Evolutionary conservation across 2,113 vertebrate species (phyloP).

Genomic region (Lucifuga dentata): DNA sequence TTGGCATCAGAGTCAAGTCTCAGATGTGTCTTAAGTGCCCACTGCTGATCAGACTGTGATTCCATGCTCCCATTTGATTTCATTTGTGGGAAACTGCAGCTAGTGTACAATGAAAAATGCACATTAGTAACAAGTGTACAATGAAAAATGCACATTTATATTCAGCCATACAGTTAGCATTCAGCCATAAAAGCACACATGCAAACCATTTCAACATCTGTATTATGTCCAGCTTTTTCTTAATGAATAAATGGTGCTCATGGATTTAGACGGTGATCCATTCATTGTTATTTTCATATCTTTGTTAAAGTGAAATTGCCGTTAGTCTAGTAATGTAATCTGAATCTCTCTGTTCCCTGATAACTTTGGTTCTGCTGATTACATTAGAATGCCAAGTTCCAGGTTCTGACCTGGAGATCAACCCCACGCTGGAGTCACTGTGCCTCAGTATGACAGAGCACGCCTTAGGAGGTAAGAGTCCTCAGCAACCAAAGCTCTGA

Average conservation of each 20-base stretch:
- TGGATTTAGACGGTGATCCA: no score
- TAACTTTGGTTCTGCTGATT: not conserved
- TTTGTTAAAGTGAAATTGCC: no score
- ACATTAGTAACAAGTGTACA: no score
- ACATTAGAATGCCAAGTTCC: conserved; percentile 92
- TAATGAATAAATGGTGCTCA: no score
- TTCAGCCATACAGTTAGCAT: not conserved
- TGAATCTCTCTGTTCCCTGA: no score
- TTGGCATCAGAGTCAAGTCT: not conserved
- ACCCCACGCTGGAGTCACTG: conserved; percentile 95
- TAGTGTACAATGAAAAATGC: no score
- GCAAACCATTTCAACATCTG: not conserved
- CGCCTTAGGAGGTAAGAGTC: conserved; percentile 91
- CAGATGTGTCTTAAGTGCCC: not conserved
- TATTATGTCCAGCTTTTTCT: no score
- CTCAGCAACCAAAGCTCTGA: conserved; percentile 17
- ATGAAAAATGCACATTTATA: not conserved
- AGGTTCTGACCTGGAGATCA: conserved; percentile 94
- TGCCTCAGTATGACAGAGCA: conserved; percentile 99
- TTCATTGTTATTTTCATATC: no score
- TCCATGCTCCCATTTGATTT: not conserved
- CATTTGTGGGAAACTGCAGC: no score
- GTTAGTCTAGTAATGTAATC: no score
- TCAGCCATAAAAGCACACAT: no score
- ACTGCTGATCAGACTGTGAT: not conserved